Evolutionary conservation across 2,113 vertebrate genomes (phyloP).

Genomic region (Pseudorasbora parva): DNA sequence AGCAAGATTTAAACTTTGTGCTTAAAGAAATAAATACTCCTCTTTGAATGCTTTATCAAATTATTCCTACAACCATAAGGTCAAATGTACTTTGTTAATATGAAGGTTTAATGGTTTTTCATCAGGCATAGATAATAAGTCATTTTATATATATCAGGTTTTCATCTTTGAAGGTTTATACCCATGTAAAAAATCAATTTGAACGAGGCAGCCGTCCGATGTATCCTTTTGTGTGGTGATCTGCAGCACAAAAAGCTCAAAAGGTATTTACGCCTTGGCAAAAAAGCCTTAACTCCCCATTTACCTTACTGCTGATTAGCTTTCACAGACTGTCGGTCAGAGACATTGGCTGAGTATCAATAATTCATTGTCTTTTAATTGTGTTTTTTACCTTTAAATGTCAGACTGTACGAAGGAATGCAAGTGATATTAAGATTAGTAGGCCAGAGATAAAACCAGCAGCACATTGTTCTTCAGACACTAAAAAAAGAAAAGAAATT

Average conservation of each 20-base stretch:
- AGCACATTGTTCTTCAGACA: background rate
- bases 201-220: background rate
- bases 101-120: too few relatives aligned
- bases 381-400: constrained; percentile 66
- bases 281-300: constrained; percentile 1
- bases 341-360: constrained; percentile 56
- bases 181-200: background rate
- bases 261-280: background rate
- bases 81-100: too few relatives aligned
- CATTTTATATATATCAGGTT: background rate
- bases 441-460: background rate
- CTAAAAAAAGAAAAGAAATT: too few relatives aligned
- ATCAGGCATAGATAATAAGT: background rate
- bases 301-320: constrained; percentile 33
- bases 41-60: background rate
- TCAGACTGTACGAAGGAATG: constrained; percentile 52
- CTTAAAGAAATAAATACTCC: background rate
- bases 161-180: background rate
- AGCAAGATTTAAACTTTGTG: too few relatives aligned
- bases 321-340: constrained; percentile 50
- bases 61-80: background rate
- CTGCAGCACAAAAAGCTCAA: background rate
- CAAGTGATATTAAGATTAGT: constrained; percentile 37
- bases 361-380: constrained; percentile 62
- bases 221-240: constrained; percentile 2